These are phyloP conservation scores for Pithys albifrons DNA, from an alignment of 2,113 vertebrate genomes.

Conservation along the genomic window DNA sequence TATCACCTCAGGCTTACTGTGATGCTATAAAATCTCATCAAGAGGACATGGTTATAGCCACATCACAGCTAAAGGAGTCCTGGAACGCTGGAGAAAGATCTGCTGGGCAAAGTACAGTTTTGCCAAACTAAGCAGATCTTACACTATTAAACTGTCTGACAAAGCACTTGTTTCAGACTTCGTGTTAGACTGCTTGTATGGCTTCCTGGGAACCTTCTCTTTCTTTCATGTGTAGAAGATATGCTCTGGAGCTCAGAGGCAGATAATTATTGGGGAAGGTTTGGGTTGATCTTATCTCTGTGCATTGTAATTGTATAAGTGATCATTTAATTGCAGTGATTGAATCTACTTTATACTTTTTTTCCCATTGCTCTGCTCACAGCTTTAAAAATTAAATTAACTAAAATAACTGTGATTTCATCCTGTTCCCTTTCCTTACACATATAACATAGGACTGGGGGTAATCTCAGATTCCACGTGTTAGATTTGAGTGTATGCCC, in stretches of 20 bases:
- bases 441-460: neutral
- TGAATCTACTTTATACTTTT: neutral
- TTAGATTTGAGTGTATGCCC: neutral
- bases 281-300: neutral
- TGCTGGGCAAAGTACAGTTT: neutral
- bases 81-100: neutral
- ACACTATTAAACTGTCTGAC: neutral
- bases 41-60: neutral
- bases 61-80: neutral
- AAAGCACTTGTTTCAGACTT: neutral
- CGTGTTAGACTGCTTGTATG: neutral
- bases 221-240: neutral
- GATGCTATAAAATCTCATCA: neutral
- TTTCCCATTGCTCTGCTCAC: neutral
- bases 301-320: neutral
- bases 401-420: neutral
- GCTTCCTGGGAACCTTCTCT: neutral
- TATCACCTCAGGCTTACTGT: neutral
- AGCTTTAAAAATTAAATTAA: neutral
- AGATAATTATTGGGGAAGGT: neutral
- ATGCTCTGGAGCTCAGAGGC: neutral
- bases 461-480: neutral
- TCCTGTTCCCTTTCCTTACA: neutral
- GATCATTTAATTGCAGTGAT: neutral
- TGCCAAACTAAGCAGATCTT: neutral